Conservation (phyloP, 2,888 invertebrate genomes). For the Torymus aiolomorphi region DNA sequence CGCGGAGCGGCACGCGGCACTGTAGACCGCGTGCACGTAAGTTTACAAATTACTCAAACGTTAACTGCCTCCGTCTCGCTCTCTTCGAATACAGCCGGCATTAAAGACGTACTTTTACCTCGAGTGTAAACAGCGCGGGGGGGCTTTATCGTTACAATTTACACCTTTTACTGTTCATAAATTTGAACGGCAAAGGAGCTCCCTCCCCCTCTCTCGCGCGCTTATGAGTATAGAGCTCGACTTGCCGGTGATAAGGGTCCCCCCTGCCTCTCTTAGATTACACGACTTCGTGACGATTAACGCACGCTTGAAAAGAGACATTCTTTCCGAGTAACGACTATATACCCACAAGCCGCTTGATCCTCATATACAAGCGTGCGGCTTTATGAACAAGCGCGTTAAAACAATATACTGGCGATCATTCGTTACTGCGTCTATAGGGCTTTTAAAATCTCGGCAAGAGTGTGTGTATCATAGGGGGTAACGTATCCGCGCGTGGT, state of each 20-base stretch:
- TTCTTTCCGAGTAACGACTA: constrained; percentile 34
- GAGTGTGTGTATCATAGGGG: background rate
- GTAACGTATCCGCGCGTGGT: constrained; percentile 19
- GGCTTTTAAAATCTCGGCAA: too few relatives aligned
- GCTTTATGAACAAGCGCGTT: constrained; percentile 6
- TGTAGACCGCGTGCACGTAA: constrained; percentile 30
- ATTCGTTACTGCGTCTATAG: background rate
- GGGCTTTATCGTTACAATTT: constrained; percentile 68
- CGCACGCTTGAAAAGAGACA: constrained; percentile 7
- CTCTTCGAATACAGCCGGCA: constrained; percentile 62
- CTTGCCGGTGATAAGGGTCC: constrained; percentile 64
- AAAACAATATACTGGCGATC: constrained; percentile 1
- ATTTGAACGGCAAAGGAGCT: constrained; percentile 66
- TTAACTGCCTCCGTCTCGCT: constrained; percentile 12
- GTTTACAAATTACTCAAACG: constrained; percentile 40
- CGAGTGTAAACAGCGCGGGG: constrained; percentile 63
- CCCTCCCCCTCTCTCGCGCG: background rate
- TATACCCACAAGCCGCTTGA: constrained; percentile 13
- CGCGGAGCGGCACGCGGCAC: constrained; percentile 18
- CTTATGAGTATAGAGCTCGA: constrained; percentile 58
- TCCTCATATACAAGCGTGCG: background rate
- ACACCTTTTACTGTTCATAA: constrained; percentile 71
- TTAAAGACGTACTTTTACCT: constrained; percentile 62
- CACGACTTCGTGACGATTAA: constrained; percentile 42
- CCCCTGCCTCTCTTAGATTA: constrained; percentile 45